phyloP scores from a whole-genome alignment of 2,888 invertebrate species.

The Antheraea assamensis region DNA sequence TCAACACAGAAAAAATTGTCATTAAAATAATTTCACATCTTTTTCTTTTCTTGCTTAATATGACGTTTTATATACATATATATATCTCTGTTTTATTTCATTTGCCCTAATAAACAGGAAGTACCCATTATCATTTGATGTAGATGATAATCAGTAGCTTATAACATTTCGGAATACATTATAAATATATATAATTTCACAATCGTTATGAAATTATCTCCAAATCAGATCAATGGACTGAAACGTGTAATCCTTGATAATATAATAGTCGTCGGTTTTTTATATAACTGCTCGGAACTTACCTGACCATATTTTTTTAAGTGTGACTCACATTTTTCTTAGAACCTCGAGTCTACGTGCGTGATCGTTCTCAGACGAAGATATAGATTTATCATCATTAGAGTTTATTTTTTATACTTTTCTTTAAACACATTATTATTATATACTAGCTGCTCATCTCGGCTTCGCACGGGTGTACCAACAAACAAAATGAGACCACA shows the following conservation, averaged over 20 bases:
- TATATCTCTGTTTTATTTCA: not conserved
- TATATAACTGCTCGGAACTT: not conserved
- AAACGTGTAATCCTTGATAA: not conserved
- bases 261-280: slow-evolving; percentile 6
- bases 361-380: not conserved
- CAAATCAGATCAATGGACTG: slow-evolving; percentile 5
- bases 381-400: not conserved
- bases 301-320: not conserved
- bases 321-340: not conserved
- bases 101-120: not conserved
- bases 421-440: not conserved
- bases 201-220: slow-evolving; percentile 9
- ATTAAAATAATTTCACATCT: not conserved
- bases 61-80: too few species aligned
- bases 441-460: not conserved
- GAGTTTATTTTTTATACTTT: not conserved
- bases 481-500: not conserved
- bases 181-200: not conserved
- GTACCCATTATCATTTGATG: not conserved
- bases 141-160: not conserved
- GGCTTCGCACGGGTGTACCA: not conserved
- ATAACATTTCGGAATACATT: slow-evolving; percentile 9
- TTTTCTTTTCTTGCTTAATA: not conserved
- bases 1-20: not conserved
- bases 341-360: not conserved